A percentile compares a stretch with the other conserved stretches of the same genome.
Evolutionary conservation across 1,140 invertebrate genomes (phyloP).

Genomic region (Drosophila watanabei): DNA sequence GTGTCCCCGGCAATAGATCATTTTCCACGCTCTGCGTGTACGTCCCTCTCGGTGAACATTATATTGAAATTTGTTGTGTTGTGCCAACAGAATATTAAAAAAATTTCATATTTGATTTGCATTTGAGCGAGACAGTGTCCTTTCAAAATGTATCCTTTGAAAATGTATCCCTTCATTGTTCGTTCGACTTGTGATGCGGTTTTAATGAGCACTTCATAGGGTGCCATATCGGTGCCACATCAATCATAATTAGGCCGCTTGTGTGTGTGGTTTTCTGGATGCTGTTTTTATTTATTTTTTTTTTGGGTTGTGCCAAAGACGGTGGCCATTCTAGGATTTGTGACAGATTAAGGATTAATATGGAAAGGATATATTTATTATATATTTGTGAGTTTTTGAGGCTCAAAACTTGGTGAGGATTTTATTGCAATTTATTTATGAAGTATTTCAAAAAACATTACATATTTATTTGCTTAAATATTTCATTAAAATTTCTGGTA

Average conservation of each 20-base stretch:
- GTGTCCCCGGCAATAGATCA: constrained; percentile 77
- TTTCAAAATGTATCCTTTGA: constrained; percentile 5
- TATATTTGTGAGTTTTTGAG: too few relatives aligned
- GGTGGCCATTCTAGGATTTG: constrained; percentile 12
- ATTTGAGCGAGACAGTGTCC: constrained; percentile 41
- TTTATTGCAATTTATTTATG: not conserved
- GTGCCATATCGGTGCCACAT: constrained; percentile 53
- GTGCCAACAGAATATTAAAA: constrained; percentile 84
- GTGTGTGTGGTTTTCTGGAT: constrained; percentile 54
- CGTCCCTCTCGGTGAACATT: constrained; percentile 37
- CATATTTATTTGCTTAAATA: not conserved
- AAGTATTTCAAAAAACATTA: too few relatives aligned
- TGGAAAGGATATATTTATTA: not conserved
- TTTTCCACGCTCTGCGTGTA: constrained; percentile 72
- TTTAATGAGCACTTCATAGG: constrained; percentile 70
- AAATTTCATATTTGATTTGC: constrained; percentile 84
- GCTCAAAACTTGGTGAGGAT: not conserved
- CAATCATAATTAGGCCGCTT: constrained; percentile 80
- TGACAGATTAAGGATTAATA: constrained; percentile 44
- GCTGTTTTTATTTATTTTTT: constrained; percentile 2
- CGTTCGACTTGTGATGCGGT: constrained; percentile 67
- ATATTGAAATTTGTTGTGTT: constrained; percentile 84
- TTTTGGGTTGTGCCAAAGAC: constrained; percentile 45
- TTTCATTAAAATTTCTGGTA: not conserved
- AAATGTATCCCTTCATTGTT: constrained; percentile 42